phyloP scores from a whole-genome alignment of 2,113 vertebrate species.

The Chionomys nivalis region DNA sequence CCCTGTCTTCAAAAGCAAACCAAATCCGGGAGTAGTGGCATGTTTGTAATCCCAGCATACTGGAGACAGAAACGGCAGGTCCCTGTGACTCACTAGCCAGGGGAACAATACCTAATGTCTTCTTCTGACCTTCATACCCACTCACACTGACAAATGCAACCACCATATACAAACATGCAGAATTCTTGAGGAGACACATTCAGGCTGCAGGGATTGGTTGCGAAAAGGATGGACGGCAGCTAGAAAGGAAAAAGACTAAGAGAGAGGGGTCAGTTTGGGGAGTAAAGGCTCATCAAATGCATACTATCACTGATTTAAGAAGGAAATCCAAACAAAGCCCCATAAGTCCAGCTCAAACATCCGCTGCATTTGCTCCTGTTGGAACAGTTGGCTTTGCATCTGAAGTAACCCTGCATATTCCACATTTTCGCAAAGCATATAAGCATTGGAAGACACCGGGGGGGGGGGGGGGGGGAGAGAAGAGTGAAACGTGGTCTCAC shows the following conservation, averaged over 20 bases:
- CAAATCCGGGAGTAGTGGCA: background rate
- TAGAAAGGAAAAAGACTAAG: background rate
- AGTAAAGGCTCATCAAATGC: background rate
- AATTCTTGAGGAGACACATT: background rate
- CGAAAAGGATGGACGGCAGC: background rate
- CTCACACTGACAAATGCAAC: background rate
- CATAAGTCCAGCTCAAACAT: background rate
- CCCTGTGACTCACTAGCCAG: background rate
- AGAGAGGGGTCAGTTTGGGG: background rate
- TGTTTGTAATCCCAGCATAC: background rate
- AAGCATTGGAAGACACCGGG: fast-evolving
- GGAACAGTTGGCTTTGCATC: background rate
- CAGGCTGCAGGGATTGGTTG: background rate
- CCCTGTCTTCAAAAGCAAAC: background rate
- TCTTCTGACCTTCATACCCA: background rate
- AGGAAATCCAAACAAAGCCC: background rate
- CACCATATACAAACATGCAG: fast-evolving
- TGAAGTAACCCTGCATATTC: background rate
- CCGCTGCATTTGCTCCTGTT: background rate
- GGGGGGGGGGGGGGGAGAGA: too few relatives aligned
- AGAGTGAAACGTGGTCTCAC: too few relatives aligned
- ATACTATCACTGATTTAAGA: background rate
- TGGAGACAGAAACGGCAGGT: background rate
- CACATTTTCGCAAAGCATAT: background rate
- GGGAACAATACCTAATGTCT: background rate